Evolutionary conservation across 2,113 vertebrate species (phyloP), one percentile per base, ranked within the genome.

Genomic region (Pelvicachromis taeniatus): DNA sequence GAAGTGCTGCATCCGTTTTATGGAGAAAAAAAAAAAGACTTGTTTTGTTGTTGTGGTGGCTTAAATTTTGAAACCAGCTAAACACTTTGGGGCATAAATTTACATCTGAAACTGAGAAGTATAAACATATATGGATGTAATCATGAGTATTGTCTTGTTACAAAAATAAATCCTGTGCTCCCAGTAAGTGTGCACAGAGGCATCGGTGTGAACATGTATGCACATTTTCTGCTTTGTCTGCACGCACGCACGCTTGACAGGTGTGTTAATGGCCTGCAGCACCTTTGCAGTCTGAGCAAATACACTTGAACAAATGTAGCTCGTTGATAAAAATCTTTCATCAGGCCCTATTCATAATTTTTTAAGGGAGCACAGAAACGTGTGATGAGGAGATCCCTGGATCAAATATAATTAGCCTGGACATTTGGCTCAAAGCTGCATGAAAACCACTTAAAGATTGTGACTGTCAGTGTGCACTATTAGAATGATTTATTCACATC

Each of bases 401-500:
- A 91, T 89, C 87, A 92, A 85, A 88, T 58, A 35, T 80, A 93
- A 93, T 92, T 90, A 92, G 80, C 82, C 48, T n/a, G 33, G 80
- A 89, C 78, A 77, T 86, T 85, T 90, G 85, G 77, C 89, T 82
- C 54, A 54, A 85, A 89, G 85, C 85, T 70, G 81, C 78, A 73
- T 13, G 63, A 85, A 89, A 91, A 83, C 82, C 91, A 86, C 63
- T 50, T 73, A 93, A 90, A 82, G 77, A 91, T 88, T 59, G 79
- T 50, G 11, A 84, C 81, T 86, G 91, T 84, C 84, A 91, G 75
- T 17, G 63, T 19, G 56, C 65, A 38, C 78, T 21, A 40, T 88
- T 80, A 81, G 45, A 78, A 84, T 90, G 92, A 94, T 95, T 91
- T 93, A 91, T 91, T 89, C 78, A 54, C 78, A 78, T 80, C 77